Evolutionary conservation across 2,888 invertebrate species (phyloP).

Genomic region (Apotomis betuletana): DNA sequence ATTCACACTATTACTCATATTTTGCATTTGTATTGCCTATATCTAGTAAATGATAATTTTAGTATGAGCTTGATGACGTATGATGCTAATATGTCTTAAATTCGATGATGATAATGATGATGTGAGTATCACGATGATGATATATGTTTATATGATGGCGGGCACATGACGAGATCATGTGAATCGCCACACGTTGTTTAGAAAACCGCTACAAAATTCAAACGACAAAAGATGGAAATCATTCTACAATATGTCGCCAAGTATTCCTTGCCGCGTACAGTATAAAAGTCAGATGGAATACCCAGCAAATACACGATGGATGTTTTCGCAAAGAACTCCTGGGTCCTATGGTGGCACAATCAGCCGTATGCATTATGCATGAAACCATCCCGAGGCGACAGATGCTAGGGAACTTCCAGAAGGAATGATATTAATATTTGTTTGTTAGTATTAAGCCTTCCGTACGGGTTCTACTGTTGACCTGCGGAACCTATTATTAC

Average conservation of each 20-base stretch:
- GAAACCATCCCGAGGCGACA: constrained; percentile 72
- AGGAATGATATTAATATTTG: constrained; percentile 51
- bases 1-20: no score
- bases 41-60: no score
- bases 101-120: no score
- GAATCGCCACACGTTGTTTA: no score
- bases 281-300: constrained; percentile 46
- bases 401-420: constrained; percentile 54
- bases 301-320: constrained; percentile 64
- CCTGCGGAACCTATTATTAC: constrained; percentile 49
- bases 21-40: no score
- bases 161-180: no score
- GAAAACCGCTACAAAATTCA: constrained; percentile 23
- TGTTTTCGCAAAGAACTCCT: constrained; percentile 71
- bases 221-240: constrained; percentile 23
- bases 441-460: constrained; percentile 56
- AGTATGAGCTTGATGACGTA: no score
- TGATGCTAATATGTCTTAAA: no score
- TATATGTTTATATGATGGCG: no score
- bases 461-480: constrained; percentile 39
- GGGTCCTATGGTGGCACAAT: constrained; percentile 70
- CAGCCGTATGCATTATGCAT: constrained; percentile 80
- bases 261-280: constrained; percentile 33
- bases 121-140: no score
- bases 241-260: constrained; percentile 31